Base-by-base conservation (phyloP, 1,140 invertebrate species). In the Gonioctena quinquepunctata region DNA sequence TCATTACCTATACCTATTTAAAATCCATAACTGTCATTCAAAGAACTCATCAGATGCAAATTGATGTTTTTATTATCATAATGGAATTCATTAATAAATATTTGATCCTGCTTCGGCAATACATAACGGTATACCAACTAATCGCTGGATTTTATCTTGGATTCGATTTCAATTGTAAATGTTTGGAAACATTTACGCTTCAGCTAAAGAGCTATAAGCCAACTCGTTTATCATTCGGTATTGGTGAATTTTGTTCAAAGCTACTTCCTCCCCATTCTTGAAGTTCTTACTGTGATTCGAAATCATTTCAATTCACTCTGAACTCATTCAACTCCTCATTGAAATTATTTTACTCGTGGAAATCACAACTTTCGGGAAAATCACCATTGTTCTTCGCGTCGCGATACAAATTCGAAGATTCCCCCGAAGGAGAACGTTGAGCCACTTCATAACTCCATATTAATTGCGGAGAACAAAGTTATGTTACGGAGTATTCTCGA, bases 381-480 rank as follows among this genome's bases (percentile, higher is more conserved):
- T 23, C n/a, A 25, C 23, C 23, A 28, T 59, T 59, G 56, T 59
- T 59, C 11, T 59, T 28, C 26, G n/a, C 56, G n/a, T 22, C 21
- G 21, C 21, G 16, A 26, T 59, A 59, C 56, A 59, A 59, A 59
- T 59, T 59, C 56, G 21, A 59, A 59, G 26, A 59, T 59, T 59
- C 56, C 56, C 56, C 25, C 6, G 26, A 59, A 21, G 56, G 23
- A n/a, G 61, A 22, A 42, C 28, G 61, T 63, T 63, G 28, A 66
- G 65, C 49, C 25, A 66, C 65, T 66, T 26, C 52, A 66, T 69
- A 69, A 69, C 48, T 69, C 68, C 57, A 19, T 69, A 69, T 69
- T 69, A 62, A 69, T 69, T 69, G 63, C 57, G 60, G 23, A 54
- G 19, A 69, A 69, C 68, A 69, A 28, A 64, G 59, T 69, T 69